Conservation (phyloP, 2,888 invertebrate species). For the Eurytoma californica region DNA sequence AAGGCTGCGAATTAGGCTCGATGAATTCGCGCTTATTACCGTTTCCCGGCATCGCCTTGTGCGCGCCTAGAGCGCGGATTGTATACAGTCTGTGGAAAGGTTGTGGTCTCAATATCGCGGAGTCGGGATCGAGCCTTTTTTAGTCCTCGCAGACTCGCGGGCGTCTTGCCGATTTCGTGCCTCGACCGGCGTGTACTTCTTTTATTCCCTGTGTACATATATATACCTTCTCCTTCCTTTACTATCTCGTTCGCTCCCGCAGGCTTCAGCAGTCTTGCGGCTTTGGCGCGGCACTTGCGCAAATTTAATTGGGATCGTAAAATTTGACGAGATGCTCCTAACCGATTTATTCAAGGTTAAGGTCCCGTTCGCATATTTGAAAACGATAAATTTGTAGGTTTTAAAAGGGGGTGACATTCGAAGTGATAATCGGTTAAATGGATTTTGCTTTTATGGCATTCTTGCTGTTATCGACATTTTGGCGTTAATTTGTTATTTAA, state of each 20-base stretch:
- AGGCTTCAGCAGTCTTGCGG: too few relatives aligned
- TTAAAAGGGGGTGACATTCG: neutral
- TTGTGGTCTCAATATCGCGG: too few relatives aligned
- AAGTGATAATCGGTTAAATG: too few relatives aligned
- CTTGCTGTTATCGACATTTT: neutral
- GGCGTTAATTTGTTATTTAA: neutral
- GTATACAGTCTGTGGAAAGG: too few relatives aligned
- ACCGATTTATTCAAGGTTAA: neutral
- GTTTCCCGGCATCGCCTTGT: too few relatives aligned
- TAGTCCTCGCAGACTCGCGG: too few relatives aligned
- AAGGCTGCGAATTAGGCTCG: too few relatives aligned
- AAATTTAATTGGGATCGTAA: neutral
- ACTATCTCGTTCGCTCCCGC: neutral
- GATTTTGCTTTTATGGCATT: neutral
- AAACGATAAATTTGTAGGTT: conserved; percentile 1
- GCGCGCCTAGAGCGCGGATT: too few relatives aligned
- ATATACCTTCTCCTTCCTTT: neutral
- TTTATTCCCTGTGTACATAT: neutral
- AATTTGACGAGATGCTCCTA: conserved; percentile 8
- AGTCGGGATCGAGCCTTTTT: too few relatives aligned
- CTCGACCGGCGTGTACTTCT: neutral
- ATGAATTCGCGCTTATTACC: too few relatives aligned
- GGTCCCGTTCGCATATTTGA: neutral
- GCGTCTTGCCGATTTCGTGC: too few relatives aligned
- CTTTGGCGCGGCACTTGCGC: neutral